phyloP scores from a whole-genome alignment of 2,888 invertebrate genomes.

The Horisme vitalbata region DNA sequence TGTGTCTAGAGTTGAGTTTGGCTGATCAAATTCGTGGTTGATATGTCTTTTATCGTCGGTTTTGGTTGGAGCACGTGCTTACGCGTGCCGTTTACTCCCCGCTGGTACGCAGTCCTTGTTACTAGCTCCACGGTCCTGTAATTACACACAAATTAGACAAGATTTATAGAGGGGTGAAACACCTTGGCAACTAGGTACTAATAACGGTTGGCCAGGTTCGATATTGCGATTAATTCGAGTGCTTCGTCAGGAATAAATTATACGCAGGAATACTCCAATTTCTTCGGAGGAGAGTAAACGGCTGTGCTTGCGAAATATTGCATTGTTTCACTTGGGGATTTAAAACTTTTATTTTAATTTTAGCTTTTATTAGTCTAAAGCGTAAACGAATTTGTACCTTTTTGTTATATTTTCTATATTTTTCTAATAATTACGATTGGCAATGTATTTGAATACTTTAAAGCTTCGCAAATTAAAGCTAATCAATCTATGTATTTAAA shows the following conservation, averaged over 20 bases:
- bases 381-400: no score
- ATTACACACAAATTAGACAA: constrained; percentile 84
- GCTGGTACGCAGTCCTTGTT: constrained; percentile 81
- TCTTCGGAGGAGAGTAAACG: constrained; percentile 7
- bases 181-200: constrained; percentile 82
- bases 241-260: constrained; percentile 51
- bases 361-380: no score
- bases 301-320: constrained; percentile 2
- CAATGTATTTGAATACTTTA: no score
- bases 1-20: constrained; percentile 38
- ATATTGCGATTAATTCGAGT: constrained; percentile 77
- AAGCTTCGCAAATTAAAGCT: no score
- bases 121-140: constrained; percentile 79
- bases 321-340: no score
- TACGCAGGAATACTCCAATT: constrained; percentile 28
- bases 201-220: constrained; percentile 76
- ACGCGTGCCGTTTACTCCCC: constrained; percentile 78
- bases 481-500: no score
- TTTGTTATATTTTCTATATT: no score
- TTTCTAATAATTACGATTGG: no score
- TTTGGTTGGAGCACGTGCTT: constrained; percentile 63
- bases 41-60: constrained; percentile 40
- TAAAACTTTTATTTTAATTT: no score
- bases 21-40: constrained; percentile 20
- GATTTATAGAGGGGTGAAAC: constrained; percentile 82